Conservation (phyloP, 2,113 vertebrate genomes). For the Neodontobutis hainanensis region DNA sequence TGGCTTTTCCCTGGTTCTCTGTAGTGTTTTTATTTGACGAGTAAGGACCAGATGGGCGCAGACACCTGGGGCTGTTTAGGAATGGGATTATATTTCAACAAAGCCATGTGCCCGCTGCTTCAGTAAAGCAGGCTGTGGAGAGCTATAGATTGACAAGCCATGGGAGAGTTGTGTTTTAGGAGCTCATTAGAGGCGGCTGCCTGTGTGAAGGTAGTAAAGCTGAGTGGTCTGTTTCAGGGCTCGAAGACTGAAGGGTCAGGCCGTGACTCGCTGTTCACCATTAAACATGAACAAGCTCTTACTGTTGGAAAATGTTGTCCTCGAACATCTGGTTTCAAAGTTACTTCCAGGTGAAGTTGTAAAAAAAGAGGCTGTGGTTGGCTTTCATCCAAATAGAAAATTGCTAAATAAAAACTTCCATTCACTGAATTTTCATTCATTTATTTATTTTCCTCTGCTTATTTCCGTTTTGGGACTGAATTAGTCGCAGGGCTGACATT, state of each 20-base stretch:
- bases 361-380: conserved; percentile 5
- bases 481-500: too few relatives aligned
- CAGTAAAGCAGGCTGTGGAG: not conserved
- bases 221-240: conserved; percentile 7
- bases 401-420: not conserved
- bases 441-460: too few relatives aligned
- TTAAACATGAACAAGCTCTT: conserved; percentile 10
- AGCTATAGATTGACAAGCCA: not conserved
- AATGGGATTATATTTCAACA: not conserved
- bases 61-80: not conserved
- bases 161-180: conserved; percentile 12
- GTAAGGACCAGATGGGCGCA: not conserved
- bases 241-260: conserved; percentile 8
- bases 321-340: conserved; percentile 26
- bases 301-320: not conserved
- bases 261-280: conserved; percentile 10
- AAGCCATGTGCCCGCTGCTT: not conserved
- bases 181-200: conserved; percentile 28
- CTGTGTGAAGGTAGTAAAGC: conserved; percentile 11
- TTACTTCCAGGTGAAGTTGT: conserved; percentile 13
- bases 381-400: not conserved
- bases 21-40: not conserved
- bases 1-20: not conserved
- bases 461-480: too few relatives aligned
- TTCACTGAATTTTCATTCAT: too few relatives aligned